Base-by-base conservation (phyloP, 2,888 invertebrate genomes). In the Apamea crenata region DNA sequence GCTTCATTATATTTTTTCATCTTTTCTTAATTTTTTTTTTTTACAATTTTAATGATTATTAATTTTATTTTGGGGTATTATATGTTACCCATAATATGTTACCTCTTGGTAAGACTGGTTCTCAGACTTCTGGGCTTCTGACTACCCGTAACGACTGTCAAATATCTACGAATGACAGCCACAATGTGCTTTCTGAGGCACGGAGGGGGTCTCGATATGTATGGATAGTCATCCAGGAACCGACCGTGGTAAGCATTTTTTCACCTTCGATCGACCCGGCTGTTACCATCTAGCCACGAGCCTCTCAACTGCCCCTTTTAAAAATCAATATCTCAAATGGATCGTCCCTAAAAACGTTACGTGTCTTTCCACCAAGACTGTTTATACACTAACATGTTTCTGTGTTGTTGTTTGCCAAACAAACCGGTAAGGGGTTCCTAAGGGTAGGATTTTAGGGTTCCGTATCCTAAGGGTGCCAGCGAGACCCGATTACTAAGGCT, bases 321-420 rank as follows among this genome's bases (percentile, higher is more conserved):
- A 29, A 68, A 70, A 32, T 50, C 6, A 1, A 16, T n/a, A 77
- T 32, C 32, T 25, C 0, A 56, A 75, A 82, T 59, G 12, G 53
- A 83, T 77, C 25, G 44, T 56, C 12, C 18, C 18, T 36, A 47
- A 44, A 76, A 83, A n/a, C 61, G 25, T 40, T 56, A 71, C 71
- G 65, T 78, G 86, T 77, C 67, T 78, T 59, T 56, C 25, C 66
- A 73, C 32, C 29, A 40, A 32, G n/a, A 14, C 66, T 44, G 25
- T 68, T 40, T 29, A n/a, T 80, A 76, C 44, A 77, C 74, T 40
- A 61, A 25, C 80, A 81, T 67, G 69, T 82, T 71, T 76, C 69
- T 32, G 78, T 66, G 71, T 69, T 61, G 65, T 70, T 84, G 76
- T 88, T 88, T 89, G 77, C 14, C 53, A 77, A 88, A 87, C 87